phyloP scores from a whole-genome alignment of 2,888 invertebrate genomes.

The Pseudoips prasinana region DNA sequence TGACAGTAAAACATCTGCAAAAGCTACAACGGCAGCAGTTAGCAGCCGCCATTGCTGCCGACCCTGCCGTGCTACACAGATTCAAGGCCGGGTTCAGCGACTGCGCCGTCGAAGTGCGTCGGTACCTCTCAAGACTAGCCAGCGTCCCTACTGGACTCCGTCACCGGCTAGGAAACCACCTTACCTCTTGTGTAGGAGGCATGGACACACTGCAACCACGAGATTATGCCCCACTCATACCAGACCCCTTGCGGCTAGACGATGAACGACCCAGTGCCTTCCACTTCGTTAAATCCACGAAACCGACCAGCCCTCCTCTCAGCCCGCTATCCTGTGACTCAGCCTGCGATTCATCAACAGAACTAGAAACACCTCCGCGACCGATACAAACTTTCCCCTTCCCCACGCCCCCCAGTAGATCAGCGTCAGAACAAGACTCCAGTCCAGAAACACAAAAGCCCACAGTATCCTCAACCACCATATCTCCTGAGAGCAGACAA shows the following conservation, averaged over 20 bases:
- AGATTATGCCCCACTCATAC: conserved; percentile 80
- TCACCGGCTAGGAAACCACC: conserved; percentile 84
- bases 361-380: conserved; percentile 76
- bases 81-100: conserved; percentile 94
- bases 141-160: conserved; percentile 82
- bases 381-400: conserved; percentile 68
- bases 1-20: conserved; percentile 96
- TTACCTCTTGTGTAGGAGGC: conserved; percentile 84
- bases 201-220: conserved; percentile 63
- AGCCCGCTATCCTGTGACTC: conserved; percentile 88
- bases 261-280: conserved; percentile 72
- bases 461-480: conserved; percentile 80
- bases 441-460: conserved; percentile 76
- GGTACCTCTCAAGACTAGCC: conserved; percentile 85
- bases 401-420: conserved; percentile 83
- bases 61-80: conserved; percentile 91
- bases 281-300: conserved; percentile 63
- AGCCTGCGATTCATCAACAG: conserved; percentile 84
- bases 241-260: conserved; percentile 75
- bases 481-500: conserved; percentile 68
- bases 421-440: conserved; percentile 79
- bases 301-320: conserved; percentile 84
- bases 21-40: conserved; percentile 93
- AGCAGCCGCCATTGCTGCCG: conserved; percentile 90
- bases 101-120: conserved; percentile 91